A percentile compares a stretch with the other conserved stretches of the same genome.
Evolutionary conservation across 2,113 vertebrate genomes (phyloP).

Genomic region (Amphiprion percula): DNA sequence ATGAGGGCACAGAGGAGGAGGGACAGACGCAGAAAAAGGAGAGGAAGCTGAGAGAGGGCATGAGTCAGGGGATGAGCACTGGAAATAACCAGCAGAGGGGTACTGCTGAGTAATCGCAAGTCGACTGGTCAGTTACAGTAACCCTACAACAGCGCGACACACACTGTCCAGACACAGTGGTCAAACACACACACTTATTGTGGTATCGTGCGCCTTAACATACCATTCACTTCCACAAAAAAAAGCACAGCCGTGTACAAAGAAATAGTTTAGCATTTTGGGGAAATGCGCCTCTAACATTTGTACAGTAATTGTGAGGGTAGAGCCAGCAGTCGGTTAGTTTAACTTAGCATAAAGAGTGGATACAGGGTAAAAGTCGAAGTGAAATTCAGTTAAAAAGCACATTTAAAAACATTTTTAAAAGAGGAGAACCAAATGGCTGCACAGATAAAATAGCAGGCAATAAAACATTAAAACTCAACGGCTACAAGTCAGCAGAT

Average conservation of each 20-base stretch:
- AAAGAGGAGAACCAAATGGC: too few species aligned
- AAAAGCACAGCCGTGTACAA: background rate
- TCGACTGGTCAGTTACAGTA: constrained; percentile 73
- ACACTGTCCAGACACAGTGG: constrained; percentile 42
- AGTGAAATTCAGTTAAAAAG: too few species aligned
- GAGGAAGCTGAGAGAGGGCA: constrained; percentile 53
- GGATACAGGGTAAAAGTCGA: background rate
- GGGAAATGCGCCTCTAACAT: background rate
- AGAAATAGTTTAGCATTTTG: background rate
- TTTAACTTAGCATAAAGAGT: constrained; percentile 11
- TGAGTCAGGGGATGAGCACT: constrained; percentile 74
- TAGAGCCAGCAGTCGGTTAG: background rate
- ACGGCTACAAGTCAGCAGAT: too few species aligned
- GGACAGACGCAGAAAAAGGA: constrained; percentile 43
- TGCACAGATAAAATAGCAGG: too few species aligned
- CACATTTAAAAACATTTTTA: too few species aligned
- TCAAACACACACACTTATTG: constrained; percentile 39
- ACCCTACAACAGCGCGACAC: constrained; percentile 73
- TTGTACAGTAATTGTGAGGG: constrained; percentile 11
- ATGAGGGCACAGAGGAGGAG: constrained; percentile 44
- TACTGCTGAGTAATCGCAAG: constrained; percentile 78
- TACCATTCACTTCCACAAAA: background rate
- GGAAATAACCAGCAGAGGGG: constrained; percentile 63
- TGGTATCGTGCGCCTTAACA: constrained; percentile 27
- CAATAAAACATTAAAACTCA: too few species aligned